Base-by-base conservation (phyloP, 2,797 vertebrate genomes). In the Sciurus carolinensis region DNA sequence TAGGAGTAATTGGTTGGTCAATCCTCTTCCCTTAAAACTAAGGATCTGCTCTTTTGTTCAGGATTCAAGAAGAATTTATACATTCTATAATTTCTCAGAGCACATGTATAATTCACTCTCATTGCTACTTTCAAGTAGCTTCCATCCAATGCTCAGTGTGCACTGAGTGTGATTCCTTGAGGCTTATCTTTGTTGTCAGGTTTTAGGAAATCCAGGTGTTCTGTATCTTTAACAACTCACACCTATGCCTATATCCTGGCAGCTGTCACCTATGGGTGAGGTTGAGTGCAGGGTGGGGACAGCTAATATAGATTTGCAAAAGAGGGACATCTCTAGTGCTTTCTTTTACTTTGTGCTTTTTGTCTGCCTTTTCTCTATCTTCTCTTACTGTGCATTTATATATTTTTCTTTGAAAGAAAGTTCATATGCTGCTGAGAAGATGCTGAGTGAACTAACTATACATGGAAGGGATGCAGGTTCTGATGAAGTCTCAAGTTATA, bases 401-500 rank as follows among this genome's bases (percentile, higher is more conserved):
- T 17, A 28, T 47, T 95, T 95, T 84, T 39, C 33, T n/a, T 83
- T 90, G 39, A 39, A 79, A 97, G 50, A 94, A 82, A 95, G 54
- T 79, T 87, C 77, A 59, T 28, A 28, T 39, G 18, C 64, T 72
- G 17, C 72, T 80, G 17, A 36, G 24, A 83, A 83, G 87, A 44
- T 57, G 17, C 39, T 81, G 36, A 84, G 67, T 84, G 62, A 96
- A 79, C 75, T 95, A 96, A 79, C 75, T 95, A 44, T 47, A 36
- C 50, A 75, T 95, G 12, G 66, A 90, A 95, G 54, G 64, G 24
- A 95, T 18, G 47, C 0, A n/a, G 59, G 36, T 91, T 95, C 85
- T 80, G 36, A 97, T 94, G 82, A 76, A 97, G 71, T 91, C 44
- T 88, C n/a, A 22, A 47, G 26, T 88, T 92, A 6, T 71, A 95